Percentiles rank a stretch among this genome's conserved stretches.
Evolutionary conservation across 2,888 invertebrate species (phyloP).

Genomic region (Conops quadrifasciatus): DNA sequence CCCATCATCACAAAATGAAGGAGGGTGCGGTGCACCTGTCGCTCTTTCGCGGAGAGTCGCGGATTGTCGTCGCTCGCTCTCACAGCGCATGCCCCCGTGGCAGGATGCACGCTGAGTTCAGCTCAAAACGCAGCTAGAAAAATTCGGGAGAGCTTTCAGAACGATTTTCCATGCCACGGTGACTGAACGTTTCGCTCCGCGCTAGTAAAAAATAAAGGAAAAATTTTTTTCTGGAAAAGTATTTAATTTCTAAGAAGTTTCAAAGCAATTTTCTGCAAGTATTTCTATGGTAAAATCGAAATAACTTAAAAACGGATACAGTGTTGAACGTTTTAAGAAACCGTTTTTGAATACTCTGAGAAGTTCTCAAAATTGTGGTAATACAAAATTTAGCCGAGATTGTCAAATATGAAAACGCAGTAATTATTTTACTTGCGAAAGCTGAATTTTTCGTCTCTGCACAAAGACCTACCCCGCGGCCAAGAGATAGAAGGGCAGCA

Average conservation of each 20-base stretch:
- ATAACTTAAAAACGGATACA: no score
- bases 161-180: conserved; percentile 24
- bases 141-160: conserved; percentile 18
- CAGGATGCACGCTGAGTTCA: background rate
- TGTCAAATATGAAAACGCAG: no score
- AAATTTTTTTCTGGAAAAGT: background rate
- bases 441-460: no score
- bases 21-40: conserved; percentile 15
- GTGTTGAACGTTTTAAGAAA: no score
- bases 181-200: conserved; percentile 18
- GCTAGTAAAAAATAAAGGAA: background rate
- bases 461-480: no score
- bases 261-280: background rate
- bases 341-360: no score
- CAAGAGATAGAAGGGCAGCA: no score
- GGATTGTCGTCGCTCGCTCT: background rate
- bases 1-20: background rate
- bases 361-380: no score
- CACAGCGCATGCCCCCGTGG: conserved; percentile 23
- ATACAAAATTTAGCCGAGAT: no score
- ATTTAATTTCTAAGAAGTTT: background rate
- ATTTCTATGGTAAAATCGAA: no score
- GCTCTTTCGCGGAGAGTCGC: background rate
- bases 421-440: no score
- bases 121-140: conserved; percentile 3